phyloP scores from a whole-genome alignment of 1,140 invertebrate genomes.

The Drosophila eugracilis region DNA sequence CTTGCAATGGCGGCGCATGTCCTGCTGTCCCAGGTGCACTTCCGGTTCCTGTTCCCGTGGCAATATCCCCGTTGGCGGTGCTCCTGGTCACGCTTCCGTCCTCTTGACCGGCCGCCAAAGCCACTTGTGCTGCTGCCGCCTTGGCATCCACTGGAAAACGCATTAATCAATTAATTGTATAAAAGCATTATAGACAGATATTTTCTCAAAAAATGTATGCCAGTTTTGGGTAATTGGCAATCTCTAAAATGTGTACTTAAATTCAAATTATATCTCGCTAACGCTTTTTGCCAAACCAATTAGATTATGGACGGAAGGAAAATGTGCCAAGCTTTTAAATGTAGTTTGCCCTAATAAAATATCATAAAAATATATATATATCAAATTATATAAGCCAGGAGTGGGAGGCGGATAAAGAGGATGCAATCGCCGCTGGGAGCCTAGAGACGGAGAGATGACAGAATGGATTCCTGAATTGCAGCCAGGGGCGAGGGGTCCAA shows the following conservation, averaged over 20 bases:
- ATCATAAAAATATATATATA: conserved; percentile 59
- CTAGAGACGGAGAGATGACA: conserved; percentile 8
- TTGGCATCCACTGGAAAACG: conserved; percentile 71
- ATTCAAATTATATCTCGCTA: too few species aligned
- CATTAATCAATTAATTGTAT: conserved; percentile 6
- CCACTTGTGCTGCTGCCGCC: conserved; percentile 68
- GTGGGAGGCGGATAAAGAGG: conserved; percentile 5
- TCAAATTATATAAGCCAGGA: conserved; percentile 39
- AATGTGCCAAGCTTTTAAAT: conserved; percentile 37
- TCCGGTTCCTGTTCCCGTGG: conserved; percentile 41
- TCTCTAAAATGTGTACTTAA: too few species aligned
- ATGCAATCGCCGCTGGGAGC: conserved; percentile 51
- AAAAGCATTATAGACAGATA: neutral
- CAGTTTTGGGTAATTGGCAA: neutral
- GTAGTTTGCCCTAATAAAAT: conserved; percentile 42
- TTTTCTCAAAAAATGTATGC: neutral
- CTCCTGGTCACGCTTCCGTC: conserved; percentile 42
- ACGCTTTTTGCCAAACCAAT: conserved; percentile 11
- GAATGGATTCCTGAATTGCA: conserved; percentile 30
- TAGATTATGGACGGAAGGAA: conserved; percentile 15
- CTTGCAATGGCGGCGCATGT: conserved; percentile 87
- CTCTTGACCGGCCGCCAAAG: conserved; percentile 66
- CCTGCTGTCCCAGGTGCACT: conserved; percentile 18
- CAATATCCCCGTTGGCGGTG: conserved; percentile 88
- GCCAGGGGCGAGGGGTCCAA: conserved; percentile 37